phyloP scores from a whole-genome alignment of 2,797 vertebrate genomes.

The Sciurus vulgaris region DNA sequence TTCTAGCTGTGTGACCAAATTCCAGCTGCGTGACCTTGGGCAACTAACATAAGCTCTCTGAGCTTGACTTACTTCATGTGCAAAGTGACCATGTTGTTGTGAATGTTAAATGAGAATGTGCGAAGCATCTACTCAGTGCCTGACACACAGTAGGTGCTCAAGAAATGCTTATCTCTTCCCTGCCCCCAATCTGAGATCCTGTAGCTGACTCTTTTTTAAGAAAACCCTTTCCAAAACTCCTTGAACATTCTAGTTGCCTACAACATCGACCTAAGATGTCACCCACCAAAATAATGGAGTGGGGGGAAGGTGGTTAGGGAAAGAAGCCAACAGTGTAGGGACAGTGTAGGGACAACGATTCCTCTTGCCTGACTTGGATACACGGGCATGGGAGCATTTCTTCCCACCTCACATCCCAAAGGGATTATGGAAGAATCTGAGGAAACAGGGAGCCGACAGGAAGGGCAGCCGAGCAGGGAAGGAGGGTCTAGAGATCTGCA shows the following conservation, averaged over 20 bases:
- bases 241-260: not conserved
- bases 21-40: not conserved
- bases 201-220: not conserved
- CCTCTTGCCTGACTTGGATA: not conserved
- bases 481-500: not conserved
- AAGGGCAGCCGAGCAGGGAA: not conserved
- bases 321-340: not conserved
- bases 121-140: not conserved
- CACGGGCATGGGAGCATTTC: not conserved
- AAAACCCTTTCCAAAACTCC: not conserved
- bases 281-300: not conserved
- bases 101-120: not conserved
- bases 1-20: not conserved
- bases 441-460: not conserved
- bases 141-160: not conserved
- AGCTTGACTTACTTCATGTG: not conserved
- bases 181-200: not conserved
- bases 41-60: not conserved
- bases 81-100: not conserved
- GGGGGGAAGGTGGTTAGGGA: not conserved
- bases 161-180: not conserved
- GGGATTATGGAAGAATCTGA: no score
- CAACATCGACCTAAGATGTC: not conserved
- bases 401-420: not conserved
- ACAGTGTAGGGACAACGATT: not conserved